These are phyloP conservation scores for Dasysyrphus albostriatus DNA, from an alignment of 2,888 invertebrate genomes.

Conservation along the genomic window DNA sequence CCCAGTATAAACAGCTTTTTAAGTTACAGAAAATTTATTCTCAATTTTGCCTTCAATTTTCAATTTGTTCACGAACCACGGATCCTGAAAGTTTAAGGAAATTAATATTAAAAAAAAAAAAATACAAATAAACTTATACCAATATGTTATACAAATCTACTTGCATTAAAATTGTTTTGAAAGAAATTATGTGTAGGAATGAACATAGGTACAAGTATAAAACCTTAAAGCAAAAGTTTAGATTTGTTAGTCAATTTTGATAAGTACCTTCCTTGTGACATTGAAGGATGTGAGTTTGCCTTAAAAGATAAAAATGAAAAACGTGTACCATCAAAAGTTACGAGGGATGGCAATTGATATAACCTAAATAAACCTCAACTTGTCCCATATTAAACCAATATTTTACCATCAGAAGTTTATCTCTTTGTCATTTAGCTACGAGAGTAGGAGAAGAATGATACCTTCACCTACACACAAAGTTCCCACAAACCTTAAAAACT, in stretches of 20 bases:
- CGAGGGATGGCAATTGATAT: constrained; percentile 10
- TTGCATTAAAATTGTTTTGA: too few species aligned
- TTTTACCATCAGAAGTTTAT: constrained; percentile 23
- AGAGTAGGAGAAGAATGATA: background rate
- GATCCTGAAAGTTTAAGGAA: too few species aligned
- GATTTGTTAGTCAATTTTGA: constrained; percentile 13
- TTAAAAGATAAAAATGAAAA: constrained; percentile 10
- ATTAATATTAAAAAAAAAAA: too few species aligned
- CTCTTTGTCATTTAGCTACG: background rate
- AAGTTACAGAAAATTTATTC: too few species aligned
- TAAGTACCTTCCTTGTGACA: constrained; percentile 18
- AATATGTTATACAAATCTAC: too few species aligned
- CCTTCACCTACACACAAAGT: background rate
- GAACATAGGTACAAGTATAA: too few species aligned
- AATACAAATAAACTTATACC: too few species aligned
- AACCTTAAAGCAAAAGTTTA: constrained; percentile 15
- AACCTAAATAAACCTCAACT: constrained; percentile 10
- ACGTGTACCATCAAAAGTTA: background rate
- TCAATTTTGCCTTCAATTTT: too few species aligned
- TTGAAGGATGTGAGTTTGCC: constrained; percentile 7
- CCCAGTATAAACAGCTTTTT: too few species aligned
- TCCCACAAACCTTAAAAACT: background rate
- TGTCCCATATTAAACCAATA: constrained; percentile 18
- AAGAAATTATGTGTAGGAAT: too few species aligned
- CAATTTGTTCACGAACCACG: too few species aligned